Evolutionary conservation across 2,113 vertebrate genomes (phyloP).

Genomic region (Falcunculus frontatus): DNA sequence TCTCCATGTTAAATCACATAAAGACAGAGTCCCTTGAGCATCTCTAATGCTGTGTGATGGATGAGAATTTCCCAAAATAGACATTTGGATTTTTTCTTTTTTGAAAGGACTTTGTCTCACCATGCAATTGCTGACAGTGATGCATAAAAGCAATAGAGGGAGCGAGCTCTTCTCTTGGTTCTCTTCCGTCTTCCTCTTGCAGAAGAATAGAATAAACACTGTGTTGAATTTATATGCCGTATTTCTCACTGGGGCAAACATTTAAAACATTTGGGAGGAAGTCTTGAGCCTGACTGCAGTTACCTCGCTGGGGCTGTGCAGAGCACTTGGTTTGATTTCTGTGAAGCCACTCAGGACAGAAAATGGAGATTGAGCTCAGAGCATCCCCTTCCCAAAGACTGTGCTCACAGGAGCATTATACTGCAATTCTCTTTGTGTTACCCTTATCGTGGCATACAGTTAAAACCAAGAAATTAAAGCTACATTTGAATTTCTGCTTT

Average conservation of each 20-base stretch:
- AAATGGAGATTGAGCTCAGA: neutral
- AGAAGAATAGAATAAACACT: neutral
- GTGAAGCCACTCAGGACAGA: neutral
- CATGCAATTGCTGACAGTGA: neutral
- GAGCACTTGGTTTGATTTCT: neutral
- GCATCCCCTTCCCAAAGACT: neutral
- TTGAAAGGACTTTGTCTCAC: neutral
- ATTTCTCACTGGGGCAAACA: neutral
- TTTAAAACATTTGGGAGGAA: neutral
- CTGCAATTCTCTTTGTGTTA: accelerated
- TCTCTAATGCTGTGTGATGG: neutral
- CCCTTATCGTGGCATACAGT: neutral
- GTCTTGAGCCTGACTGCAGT: neutral
- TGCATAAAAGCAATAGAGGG: neutral
- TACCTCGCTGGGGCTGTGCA: neutral
- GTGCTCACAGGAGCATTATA: neutral
- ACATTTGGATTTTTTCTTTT: neutral
- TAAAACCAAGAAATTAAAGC: neutral
- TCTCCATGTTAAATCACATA: neutral
- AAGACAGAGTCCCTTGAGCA: neutral
- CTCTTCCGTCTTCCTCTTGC: neutral
- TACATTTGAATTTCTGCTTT: neutral
- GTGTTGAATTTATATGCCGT: neutral
- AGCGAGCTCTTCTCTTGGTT: neutral
- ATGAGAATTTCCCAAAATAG: neutral